These are phyloP conservation scores for Galemys pyrenaicus DNA, from an alignment of 2,113 vertebrate species.

Conservation along the genomic window DNA sequence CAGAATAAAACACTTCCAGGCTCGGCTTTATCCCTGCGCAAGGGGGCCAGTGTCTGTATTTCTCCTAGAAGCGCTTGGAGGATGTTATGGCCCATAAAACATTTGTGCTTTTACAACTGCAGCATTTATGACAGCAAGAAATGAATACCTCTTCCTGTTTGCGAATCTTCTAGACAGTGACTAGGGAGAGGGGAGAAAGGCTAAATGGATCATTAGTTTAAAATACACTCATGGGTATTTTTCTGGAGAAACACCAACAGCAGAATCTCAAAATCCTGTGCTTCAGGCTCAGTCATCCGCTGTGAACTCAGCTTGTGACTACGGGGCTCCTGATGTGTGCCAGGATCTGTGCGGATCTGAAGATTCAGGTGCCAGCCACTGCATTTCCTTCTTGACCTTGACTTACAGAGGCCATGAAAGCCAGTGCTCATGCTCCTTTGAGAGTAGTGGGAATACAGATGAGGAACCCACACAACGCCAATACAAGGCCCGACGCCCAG, in stretches of 20 bases:
- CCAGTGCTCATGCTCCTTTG: not conserved
- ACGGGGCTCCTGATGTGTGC: not conserved
- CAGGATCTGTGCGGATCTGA: not conserved
- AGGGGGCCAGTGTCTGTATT: not conserved
- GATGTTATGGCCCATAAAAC: slow-evolving; percentile 8
- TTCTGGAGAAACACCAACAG: slow-evolving; percentile 41
- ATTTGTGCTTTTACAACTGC: not conserved
- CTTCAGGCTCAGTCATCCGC: not conserved
- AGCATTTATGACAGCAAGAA: slow-evolving; percentile 31
- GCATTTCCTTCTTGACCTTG: not conserved
- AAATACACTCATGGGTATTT: slow-evolving; percentile 12
- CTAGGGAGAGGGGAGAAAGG: not conserved
- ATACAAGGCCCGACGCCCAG: rapidly evolving
- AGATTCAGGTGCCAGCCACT: not conserved
- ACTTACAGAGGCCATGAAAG: not conserved
- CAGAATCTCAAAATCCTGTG: not conserved
- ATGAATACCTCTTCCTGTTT: slow-evolving; percentile 38
- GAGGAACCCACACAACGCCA: not conserved
- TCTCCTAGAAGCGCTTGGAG: not conserved
- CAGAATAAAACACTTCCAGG: not conserved
- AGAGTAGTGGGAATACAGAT: not conserved
- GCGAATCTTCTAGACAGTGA: not conserved
- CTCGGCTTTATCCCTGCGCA: not conserved
- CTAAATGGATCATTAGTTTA: slow-evolving; percentile 27
- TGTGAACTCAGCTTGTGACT: not conserved